A percentile compares a stretch with the other conserved stretches of the same genome.
These are phyloP conservation scores for Maconellicoccus hirsutus DNA, from an alignment of 1,140 invertebrate species.

Conservation along the genomic window DNA sequence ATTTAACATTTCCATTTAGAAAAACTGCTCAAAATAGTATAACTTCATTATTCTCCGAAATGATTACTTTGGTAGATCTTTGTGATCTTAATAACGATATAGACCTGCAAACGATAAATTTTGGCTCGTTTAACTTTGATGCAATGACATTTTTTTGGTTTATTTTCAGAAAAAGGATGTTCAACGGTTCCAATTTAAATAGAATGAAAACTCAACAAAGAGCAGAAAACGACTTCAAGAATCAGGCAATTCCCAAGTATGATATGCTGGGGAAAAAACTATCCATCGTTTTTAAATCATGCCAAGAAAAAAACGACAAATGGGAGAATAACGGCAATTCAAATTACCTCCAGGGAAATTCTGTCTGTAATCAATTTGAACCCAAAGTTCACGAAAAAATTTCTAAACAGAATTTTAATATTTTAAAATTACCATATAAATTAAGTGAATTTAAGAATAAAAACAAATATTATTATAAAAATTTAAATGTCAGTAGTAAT, in stretches of 20 bases:
- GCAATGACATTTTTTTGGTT: not conserved
- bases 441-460: constrained; percentile 8
- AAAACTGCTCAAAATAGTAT: no score
- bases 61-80: no score
- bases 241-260: not conserved
- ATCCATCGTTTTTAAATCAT: not conserved
- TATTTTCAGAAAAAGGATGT: not conserved
- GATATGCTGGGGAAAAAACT: not conserved
- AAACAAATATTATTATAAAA: not conserved
- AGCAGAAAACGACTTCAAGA: not conserved
- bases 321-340: not conserved
- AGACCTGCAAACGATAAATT: no score
- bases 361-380: not conserved
- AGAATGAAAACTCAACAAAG: not conserved
- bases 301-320: not conserved
- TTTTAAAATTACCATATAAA: constrained; percentile 18
- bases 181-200: not conserved
- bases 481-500: not conserved
- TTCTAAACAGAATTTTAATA: constrained; percentile 18
- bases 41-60: no score
- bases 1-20: no score
- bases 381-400: not conserved
- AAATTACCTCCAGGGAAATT: not conserved
- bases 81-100: no score
- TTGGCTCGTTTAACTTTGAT: no score